Percentiles rank a stretch among this genome's conserved stretches.
Evolutionary conservation across 2,113 vertebrate genomes (phyloP).

Genomic region (Sylvilagus bachmani): DNA sequence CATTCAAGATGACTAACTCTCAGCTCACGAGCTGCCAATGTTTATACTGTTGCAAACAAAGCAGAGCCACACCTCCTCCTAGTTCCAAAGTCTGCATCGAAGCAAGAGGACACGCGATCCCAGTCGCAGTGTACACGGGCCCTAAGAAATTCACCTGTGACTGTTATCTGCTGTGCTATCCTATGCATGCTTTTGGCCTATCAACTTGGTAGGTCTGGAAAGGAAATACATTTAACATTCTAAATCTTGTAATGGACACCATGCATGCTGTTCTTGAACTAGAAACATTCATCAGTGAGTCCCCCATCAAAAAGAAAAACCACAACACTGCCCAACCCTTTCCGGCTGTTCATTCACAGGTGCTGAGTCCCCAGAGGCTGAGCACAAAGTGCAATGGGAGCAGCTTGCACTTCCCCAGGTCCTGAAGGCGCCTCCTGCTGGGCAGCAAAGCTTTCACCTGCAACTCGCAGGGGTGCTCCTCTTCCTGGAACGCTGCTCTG

Average conservation of each 20-base stretch:
- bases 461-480: not conserved
- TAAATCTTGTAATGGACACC: not conserved
- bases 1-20: not conserved
- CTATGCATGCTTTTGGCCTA: not conserved
- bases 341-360: not conserved
- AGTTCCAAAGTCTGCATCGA: not conserved
- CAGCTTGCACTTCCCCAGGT: not conserved
- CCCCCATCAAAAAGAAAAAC: too few species aligned
- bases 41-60: not conserved
- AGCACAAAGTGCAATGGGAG: not conserved
- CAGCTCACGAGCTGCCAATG: not conserved
- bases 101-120: not conserved
- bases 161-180: not conserved
- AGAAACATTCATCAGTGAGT: not conserved
- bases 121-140: not conserved
- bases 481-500: not conserved
- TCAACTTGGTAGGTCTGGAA: not conserved
- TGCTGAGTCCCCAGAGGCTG: too few species aligned
- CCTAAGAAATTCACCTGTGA: not conserved
- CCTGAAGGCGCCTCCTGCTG: not conserved
- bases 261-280: not conserved
- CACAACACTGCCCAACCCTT: not conserved
- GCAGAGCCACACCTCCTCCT: not conserved
- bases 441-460: not conserved
- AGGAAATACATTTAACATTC: not conserved